phyloP scores from a whole-genome alignment of 2,113 vertebrate species.

The Xiphophorus hellerii region DNA sequence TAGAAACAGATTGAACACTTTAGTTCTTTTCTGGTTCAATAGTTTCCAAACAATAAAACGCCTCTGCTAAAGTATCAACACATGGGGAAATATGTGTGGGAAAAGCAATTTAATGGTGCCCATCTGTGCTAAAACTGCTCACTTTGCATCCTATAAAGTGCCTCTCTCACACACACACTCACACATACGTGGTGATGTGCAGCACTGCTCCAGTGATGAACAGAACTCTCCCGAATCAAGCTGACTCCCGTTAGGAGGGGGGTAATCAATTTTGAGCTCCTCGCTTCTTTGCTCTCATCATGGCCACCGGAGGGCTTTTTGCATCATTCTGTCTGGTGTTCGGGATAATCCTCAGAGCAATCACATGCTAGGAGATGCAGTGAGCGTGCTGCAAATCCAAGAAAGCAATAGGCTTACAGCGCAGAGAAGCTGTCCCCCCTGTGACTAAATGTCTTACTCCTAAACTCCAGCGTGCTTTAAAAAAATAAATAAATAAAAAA shows the following conservation, averaged over 20 bases:
- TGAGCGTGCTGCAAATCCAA: slow-evolving; percentile 57
- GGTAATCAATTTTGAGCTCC: slow-evolving; percentile 71
- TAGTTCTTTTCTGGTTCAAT: slow-evolving; percentile 30
- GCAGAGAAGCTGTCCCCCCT: slow-evolving; percentile 63
- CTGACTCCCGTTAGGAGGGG: slow-evolving; percentile 53
- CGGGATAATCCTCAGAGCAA: slow-evolving; percentile 75
- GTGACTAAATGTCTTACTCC: slow-evolving; percentile 74
- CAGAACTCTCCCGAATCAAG: slow-evolving; percentile 53
- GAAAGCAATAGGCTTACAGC: slow-evolving; percentile 73
- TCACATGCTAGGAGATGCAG: slow-evolving; percentile 73
- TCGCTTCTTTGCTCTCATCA: slow-evolving; percentile 61
- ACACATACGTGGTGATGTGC: slow-evolving; percentile 7
- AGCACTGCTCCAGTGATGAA: slow-evolving; percentile 48
- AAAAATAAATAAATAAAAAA: slow-evolving; percentile 5
- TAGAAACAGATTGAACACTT: neutral
- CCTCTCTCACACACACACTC: neutral
- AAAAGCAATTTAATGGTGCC: slow-evolving; percentile 53
- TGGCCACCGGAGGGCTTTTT: slow-evolving; percentile 70
- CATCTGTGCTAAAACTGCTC: slow-evolving; percentile 60
- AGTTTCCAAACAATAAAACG: slow-evolving; percentile 28
- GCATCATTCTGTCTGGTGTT: slow-evolving; percentile 71
- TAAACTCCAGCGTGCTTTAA: slow-evolving; percentile 47
- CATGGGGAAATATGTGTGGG: slow-evolving; percentile 27
- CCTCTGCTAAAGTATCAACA: slow-evolving; percentile 37
- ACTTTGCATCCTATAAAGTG: slow-evolving; percentile 36